Evolutionary conservation across 1,140 invertebrate species (phyloP).

Genomic region (Cyclina sinensis): DNA sequence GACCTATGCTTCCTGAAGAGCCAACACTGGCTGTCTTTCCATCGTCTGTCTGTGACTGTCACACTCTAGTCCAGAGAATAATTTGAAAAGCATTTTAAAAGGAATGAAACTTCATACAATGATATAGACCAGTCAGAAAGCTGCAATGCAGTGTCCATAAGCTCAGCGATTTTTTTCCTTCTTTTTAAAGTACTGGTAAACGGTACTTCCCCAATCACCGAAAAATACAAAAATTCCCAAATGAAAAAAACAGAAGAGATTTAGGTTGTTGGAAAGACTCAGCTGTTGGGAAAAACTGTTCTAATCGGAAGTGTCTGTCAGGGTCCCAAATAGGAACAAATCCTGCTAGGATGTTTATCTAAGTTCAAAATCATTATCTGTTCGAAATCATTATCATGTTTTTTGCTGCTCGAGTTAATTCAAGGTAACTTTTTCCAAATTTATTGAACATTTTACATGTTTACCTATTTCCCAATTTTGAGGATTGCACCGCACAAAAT

Average conservation of each 20-base stretch:
- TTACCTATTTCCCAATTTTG: constrained; percentile 21
- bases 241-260: constrained; percentile 28
- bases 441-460: constrained; percentile 29
- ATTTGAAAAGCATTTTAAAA: constrained; percentile 30
- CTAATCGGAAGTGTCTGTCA: constrained; percentile 14
- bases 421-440: constrained; percentile 28
- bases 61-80: constrained; percentile 26
- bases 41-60: constrained; percentile 25
- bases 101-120: constrained; percentile 28
- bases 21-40: constrained; percentile 17
- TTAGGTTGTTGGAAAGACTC: constrained; percentile 26
- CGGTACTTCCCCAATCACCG: constrained; percentile 20
- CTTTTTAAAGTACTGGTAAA: constrained; percentile 24
- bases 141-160: constrained; percentile 26
- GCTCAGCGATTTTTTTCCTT: constrained; percentile 26
- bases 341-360: constrained; percentile 26
- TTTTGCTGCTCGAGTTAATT: constrained; percentile 27
- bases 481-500: constrained; percentile 26
- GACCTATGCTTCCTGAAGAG: constrained; percentile 25
- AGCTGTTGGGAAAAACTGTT: constrained; percentile 23
- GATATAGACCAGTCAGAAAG: constrained; percentile 26
- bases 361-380: constrained; percentile 28
- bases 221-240: constrained; percentile 29
- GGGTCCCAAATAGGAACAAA: constrained; percentile 15
- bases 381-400: constrained; percentile 21